phyloP scores from a whole-genome alignment of 2,113 vertebrate species.

The Phalacrocorax brasilianus region DNA sequence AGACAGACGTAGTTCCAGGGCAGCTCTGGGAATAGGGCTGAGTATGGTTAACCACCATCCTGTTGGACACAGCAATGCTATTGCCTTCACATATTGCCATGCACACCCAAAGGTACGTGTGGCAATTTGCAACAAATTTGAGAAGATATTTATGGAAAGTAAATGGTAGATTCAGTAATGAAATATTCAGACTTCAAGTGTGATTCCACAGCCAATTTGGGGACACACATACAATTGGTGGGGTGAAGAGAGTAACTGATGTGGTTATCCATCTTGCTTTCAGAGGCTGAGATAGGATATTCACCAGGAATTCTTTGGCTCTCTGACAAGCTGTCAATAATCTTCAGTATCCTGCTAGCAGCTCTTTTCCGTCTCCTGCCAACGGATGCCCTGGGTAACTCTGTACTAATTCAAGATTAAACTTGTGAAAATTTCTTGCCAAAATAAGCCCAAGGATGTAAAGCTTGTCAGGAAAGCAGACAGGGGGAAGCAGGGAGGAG shows the following conservation, averaged over 20 bases:
- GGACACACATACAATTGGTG: neutral
- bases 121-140: neutral
- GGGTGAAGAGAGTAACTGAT: neutral
- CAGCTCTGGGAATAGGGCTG: neutral
- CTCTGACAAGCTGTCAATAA: neutral
- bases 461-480: neutral
- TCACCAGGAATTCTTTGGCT: neutral
- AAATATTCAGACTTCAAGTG: neutral
- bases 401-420: neutral
- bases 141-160: neutral
- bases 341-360: neutral
- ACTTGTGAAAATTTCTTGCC: neutral
- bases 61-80: neutral
- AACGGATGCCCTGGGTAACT: neutral
- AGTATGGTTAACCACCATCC: neutral
- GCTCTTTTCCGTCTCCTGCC: neutral
- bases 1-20: neutral
- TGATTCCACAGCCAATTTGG: neutral
- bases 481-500: neutral
- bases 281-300: neutral
- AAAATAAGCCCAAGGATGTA: neutral
- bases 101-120: rapidly evolving
- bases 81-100: neutral
- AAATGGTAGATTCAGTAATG: neutral
- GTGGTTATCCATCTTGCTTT: neutral